Percentiles rank a stretch among this genome's conserved stretches.
phyloP scores from a whole-genome alignment of 2,888 invertebrate genomes.

The Acanthosepion pharaonis region DNA sequence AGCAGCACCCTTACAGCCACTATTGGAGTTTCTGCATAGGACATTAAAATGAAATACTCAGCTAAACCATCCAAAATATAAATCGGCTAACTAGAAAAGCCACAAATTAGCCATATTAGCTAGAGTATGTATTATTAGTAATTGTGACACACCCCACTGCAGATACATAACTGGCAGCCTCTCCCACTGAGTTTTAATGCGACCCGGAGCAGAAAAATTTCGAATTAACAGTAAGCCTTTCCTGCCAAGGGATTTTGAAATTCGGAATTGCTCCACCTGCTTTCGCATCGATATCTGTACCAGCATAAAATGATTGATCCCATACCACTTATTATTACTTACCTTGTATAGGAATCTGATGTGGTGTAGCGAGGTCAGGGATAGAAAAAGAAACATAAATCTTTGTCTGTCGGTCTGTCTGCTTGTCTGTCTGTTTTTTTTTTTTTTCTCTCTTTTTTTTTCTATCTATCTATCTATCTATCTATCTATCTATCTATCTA shows the following conservation, averaged over 20 bases:
- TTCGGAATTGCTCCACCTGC: neutral
- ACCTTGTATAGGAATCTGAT: neutral
- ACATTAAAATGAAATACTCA: too few species aligned
- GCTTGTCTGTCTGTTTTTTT: neutral
- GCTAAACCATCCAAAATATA: neutral
- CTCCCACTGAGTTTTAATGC: neutral
- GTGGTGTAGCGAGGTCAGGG: neutral
- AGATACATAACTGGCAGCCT: neutral
- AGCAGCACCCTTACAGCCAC: too few species aligned
- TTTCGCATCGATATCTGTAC: neutral
- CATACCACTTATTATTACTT: neutral
- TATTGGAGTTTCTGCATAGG: too few species aligned
- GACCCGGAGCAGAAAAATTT: neutral
- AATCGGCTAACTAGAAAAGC: neutral
- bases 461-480: neutral
- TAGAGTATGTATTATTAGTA: neutral
- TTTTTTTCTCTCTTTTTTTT: neutral
- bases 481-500: neutral
- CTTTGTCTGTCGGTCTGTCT: neutral
- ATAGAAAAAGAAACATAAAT: neutral
- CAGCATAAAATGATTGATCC: neutral
- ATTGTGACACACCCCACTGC: conserved; percentile 13
- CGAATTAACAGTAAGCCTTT: neutral
- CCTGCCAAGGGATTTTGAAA: neutral
- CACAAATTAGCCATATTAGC: neutral